A percentile compares a stretch with the other conserved stretches of the same genome.
These are phyloP conservation scores for Saturnia pavonia DNA, from an alignment of 2,888 invertebrate species.

Conservation along the genomic window DNA sequence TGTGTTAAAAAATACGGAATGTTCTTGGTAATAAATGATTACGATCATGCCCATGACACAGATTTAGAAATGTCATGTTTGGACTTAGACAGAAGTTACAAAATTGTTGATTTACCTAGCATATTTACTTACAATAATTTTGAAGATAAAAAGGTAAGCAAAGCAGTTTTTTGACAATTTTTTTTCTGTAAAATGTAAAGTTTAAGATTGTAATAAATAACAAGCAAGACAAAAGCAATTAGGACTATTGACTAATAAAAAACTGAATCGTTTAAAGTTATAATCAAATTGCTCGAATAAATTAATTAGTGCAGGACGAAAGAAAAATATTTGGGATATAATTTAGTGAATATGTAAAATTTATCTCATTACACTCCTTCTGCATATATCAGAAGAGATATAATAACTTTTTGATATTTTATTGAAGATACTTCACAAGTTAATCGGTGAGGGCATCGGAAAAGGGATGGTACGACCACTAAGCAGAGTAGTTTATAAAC, in stretches of 20 bases:
- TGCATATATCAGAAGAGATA: not conserved
- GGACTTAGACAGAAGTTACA: slow-evolving; percentile 30
- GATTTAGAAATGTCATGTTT: slow-evolving; percentile 43
- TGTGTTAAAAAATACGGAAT: too few species aligned
- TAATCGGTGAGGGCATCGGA: slow-evolving; percentile 26
- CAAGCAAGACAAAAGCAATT: too few species aligned
- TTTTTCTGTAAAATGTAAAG: not conserved
- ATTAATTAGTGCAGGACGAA: too few species aligned
- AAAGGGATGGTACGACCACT: slow-evolving; percentile 30
- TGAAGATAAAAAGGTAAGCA: slow-evolving; percentile 21
- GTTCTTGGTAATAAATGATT: too few species aligned
- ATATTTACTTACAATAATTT: not conserved
- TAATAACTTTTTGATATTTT: not conserved
- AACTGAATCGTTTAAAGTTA: too few species aligned
- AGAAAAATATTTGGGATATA: too few species aligned
- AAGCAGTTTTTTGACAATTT: not conserved
- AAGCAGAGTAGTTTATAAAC: slow-evolving; percentile 22
- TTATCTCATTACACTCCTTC: too few species aligned
- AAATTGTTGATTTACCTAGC: slow-evolving; percentile 23
- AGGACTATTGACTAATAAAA: too few species aligned
- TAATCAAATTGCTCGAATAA: too few species aligned
- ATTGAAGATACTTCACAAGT: slow-evolving; percentile 23
- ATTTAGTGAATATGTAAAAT: too few species aligned
- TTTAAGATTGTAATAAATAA: not conserved
- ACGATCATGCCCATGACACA: not conserved